Percentiles rank a stretch among this genome's conserved stretches.
Evolutionary conservation across 2,113 vertebrate species (phyloP).

Genomic region (Salvelinus namaycush): DNA sequence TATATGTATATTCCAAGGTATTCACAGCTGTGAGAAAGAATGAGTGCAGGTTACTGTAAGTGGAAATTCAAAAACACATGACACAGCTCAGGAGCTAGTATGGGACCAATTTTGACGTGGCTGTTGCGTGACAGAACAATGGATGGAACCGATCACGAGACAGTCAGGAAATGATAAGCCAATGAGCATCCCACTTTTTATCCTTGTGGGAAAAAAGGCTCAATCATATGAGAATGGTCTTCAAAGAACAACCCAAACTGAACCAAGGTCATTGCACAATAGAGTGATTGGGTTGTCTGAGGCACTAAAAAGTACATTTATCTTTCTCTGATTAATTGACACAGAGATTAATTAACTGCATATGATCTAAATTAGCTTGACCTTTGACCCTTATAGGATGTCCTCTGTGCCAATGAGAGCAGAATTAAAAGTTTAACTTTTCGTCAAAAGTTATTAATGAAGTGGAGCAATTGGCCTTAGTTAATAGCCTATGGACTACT

Average conservation of each 20-base stretch:
- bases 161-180: background rate
- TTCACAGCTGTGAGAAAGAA: background rate
- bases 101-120: background rate
- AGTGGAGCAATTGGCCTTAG: background rate
- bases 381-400: background rate
- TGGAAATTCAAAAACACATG: background rate
- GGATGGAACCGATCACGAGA: background rate
- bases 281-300: conserved; percentile 11
- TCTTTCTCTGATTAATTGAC: background rate
- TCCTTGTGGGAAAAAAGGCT: background rate
- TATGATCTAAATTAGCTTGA: background rate
- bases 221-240: conserved; percentile 9
- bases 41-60: background rate
- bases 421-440: background rate
- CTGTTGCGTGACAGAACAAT: background rate
- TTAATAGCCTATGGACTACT: background rate
- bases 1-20: too few species aligned
- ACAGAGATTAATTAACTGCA: background rate
- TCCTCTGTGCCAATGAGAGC: background rate
- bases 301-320: background rate
- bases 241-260: conserved; percentile 14
- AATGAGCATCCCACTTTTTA: background rate
- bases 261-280: conserved; percentile 8
- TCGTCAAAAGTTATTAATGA: background rate
- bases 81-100: background rate